Conservation (phyloP, 2,797 vertebrate species). For the Myotis myotis region DNA sequence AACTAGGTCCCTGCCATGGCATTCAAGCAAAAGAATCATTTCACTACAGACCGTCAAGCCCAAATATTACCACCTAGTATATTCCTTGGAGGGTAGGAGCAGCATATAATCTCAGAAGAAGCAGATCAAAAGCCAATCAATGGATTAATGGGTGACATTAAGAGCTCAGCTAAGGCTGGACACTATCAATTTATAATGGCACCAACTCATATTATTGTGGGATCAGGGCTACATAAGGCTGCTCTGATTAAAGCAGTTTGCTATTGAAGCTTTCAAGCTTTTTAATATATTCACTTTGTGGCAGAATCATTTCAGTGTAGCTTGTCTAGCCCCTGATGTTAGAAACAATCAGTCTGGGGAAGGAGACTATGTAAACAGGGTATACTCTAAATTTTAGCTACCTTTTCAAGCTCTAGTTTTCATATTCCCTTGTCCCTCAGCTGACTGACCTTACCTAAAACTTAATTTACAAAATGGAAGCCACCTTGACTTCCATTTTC, state of each 20-base stretch:
- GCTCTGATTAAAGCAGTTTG: constrained; percentile 5
- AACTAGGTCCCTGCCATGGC: not conserved
- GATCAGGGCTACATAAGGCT: not conserved
- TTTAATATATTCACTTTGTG: not conserved
- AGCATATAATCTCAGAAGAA: not conserved
- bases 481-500: not conserved
- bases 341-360: constrained; percentile 11
- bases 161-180: not conserved
- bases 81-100: not conserved
- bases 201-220: not conserved
- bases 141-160: not conserved
- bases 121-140: not conserved
- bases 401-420: not conserved
- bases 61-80: constrained; percentile 5
- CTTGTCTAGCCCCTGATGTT: not conserved
- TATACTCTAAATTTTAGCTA: constrained; percentile 20
- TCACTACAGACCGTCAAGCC: not conserved
- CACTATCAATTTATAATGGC: constrained; percentile 12
- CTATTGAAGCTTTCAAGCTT: constrained; percentile 27
- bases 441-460: not conserved
- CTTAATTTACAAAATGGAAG: constrained; percentile 41
- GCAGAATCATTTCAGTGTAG: constrained; percentile 13
- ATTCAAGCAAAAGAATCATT: not conserved
- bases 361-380: not conserved
- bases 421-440: not conserved